phyloP scores from a whole-genome alignment of 1,140 invertebrate genomes.

The Drosophila neocordata region DNA sequence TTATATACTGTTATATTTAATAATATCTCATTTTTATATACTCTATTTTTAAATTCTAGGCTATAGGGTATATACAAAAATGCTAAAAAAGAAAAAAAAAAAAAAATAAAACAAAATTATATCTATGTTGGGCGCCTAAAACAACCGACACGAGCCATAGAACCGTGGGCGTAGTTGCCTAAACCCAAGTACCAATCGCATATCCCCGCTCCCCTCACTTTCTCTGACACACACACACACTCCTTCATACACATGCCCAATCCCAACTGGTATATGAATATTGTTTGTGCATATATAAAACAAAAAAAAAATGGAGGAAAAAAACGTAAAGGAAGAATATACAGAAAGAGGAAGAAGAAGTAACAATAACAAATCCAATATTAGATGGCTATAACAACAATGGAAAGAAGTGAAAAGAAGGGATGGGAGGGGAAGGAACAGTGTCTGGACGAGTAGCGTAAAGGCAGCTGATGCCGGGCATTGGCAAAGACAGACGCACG shows the following conservation, averaged over 20 bases:
- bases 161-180: constrained; percentile 31
- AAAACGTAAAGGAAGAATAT: constrained; percentile 23
- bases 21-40: no score
- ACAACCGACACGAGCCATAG: constrained; percentile 65
- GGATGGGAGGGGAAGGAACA: background rate
- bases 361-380: constrained; percentile 78
- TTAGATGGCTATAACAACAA: constrained; percentile 72
- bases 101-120: no score
- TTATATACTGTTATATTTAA: no score
- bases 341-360: constrained; percentile 47
- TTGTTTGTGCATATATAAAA: constrained; percentile 62
- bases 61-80: constrained; percentile 2
- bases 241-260: constrained; percentile 9
- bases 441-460: constrained; percentile 4
- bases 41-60: no score
- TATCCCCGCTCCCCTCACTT: background rate
- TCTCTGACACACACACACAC: background rate
- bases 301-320: constrained; percentile 25
- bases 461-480: constrained; percentile 46
- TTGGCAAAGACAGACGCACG: constrained; percentile 24
- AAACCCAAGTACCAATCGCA: constrained; percentile 4
- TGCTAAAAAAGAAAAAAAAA: constrained; percentile 17
- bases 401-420: constrained; percentile 46
- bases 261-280: constrained; percentile 62
- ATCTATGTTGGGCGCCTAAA: constrained; percentile 44